Percentiles rank a stretch among this genome's conserved stretches.
phyloP scores from a whole-genome alignment of 2,113 vertebrate species.

The Cryptomyrus ogoouensis region DNA sequence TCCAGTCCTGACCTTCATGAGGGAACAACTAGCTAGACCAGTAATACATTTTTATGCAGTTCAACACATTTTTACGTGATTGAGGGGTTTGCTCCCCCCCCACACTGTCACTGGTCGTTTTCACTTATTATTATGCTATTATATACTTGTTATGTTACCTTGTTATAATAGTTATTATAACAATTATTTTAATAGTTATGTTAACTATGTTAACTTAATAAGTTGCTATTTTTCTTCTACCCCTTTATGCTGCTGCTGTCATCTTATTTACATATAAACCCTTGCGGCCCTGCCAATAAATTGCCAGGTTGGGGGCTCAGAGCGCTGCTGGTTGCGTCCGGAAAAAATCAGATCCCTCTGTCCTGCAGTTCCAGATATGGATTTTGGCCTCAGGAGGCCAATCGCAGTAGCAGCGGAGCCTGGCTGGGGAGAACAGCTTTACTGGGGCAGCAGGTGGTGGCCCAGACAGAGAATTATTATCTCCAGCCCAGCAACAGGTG shows the following conservation, averaged over 20 bases:
- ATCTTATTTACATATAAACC: not conserved
- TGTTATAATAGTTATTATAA: too few relatives aligned
- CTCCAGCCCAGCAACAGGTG: slow-evolving; percentile 59
- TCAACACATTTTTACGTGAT: not conserved
- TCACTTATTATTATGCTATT: not conserved
- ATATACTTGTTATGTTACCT: too few relatives aligned
- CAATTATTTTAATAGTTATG: too few relatives aligned
- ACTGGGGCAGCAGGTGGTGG: slow-evolving; percentile 43
- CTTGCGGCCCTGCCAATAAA: not conserved
- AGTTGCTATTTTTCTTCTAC: too few relatives aligned
- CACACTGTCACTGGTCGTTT: not conserved
- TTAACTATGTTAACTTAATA: too few relatives aligned
- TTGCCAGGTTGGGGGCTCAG: not conserved
- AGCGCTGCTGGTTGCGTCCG: not conserved
- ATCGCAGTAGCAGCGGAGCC: slow-evolving; percentile 27
- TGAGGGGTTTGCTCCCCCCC: not conserved
- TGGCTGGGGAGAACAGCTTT: slow-evolving; percentile 47
- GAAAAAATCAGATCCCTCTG: not conserved
- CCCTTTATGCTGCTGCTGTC: too few relatives aligned
- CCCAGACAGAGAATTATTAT: slow-evolving; percentile 37
- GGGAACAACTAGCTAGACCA: not conserved
- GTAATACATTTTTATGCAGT: not conserved
- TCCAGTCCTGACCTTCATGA: not conserved
- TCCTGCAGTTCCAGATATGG: not conserved
- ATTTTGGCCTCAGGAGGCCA: slow-evolving; percentile 41